phyloP scores from a whole-genome alignment of 2,888 invertebrate species.

The Cantharis rustica region DNA sequence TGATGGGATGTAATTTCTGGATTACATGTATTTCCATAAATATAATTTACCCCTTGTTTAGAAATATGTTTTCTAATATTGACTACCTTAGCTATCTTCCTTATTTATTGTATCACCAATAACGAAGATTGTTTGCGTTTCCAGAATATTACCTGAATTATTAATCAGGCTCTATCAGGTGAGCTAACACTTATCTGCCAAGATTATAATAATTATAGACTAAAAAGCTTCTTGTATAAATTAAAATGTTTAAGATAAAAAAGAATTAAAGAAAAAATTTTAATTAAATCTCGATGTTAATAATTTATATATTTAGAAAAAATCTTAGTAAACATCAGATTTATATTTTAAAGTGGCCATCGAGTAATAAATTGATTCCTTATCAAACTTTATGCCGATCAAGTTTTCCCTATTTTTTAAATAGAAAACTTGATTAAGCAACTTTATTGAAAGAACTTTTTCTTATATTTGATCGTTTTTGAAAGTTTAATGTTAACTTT shows the following conservation, averaged over 20 bases:
- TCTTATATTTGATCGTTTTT: constrained; percentile 34
- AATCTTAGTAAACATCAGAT: not conserved
- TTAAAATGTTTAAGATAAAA: not conserved
- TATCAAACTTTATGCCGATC: not conserved
- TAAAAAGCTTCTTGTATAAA: not conserved
- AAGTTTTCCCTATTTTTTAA: constrained; percentile 7
- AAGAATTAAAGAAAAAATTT: not conserved
- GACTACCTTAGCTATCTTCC: not conserved
- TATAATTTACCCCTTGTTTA: not conserved
- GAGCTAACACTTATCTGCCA: not conserved
- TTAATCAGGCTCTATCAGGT: not conserved
- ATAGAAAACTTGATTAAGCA: constrained; percentile 14
- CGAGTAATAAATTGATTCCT: not conserved
- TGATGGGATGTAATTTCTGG: not conserved
- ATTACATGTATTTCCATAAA: not conserved
- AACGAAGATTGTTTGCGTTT: not conserved
- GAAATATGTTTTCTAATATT: not conserved
- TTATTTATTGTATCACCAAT: not conserved
- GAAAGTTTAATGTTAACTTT: constrained; percentile 38
- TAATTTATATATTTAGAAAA: no score
- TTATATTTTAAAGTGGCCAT: not conserved
- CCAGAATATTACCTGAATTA: not conserved
- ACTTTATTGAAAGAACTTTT: constrained; percentile 28
- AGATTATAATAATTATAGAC: not conserved
- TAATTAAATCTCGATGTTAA: no score